phyloP scores from a whole-genome alignment of 2,113 vertebrate genomes.

The Podarcis muralis region DNA sequence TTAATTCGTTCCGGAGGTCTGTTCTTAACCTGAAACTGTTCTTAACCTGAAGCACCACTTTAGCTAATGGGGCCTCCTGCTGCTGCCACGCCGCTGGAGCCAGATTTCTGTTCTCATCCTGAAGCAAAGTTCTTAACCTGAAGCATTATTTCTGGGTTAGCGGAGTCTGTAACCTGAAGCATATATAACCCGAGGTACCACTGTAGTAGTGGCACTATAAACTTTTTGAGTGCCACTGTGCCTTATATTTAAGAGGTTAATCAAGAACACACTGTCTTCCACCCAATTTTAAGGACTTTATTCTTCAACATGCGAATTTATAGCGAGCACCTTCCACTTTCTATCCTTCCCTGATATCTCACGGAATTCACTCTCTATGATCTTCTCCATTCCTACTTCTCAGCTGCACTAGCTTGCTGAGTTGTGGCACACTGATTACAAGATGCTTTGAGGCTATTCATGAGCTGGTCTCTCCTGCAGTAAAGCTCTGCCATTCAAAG shows the following conservation, averaged over 20 bases:
- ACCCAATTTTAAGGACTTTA: conserved; percentile 26
- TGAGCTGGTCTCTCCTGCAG: conserved; percentile 16
- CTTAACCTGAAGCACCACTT: too few relatives aligned
- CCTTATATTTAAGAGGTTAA: conserved; percentile 26
- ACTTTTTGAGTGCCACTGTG: conserved; percentile 35
- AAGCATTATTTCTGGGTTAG: too few relatives aligned
- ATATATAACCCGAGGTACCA: too few relatives aligned
- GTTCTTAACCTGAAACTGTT: too few relatives aligned
- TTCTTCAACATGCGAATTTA: conserved; percentile 4
- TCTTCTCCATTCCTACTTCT: conserved; percentile 17
- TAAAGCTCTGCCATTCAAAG: conserved; percentile 26
- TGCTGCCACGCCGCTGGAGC: too few relatives aligned
- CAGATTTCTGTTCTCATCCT: too few relatives aligned
- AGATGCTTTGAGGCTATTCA: conserved; percentile 44
- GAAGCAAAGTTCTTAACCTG: too few relatives aligned
- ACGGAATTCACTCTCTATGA: conserved; percentile 41
- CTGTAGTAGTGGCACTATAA: conserved; percentile 18
- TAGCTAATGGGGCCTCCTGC: too few relatives aligned
- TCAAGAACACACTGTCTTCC: conserved; percentile 38
- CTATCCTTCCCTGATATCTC: conserved; percentile 8
- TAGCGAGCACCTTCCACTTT: conserved; percentile 3
- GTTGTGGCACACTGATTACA: conserved; percentile 9
- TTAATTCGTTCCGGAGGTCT: too few relatives aligned
- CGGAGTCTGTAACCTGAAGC: too few relatives aligned
- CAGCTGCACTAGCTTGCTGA: conserved; percentile 14